Base-by-base conservation (phyloP, 2,888 invertebrate genomes). In the Cephonodes hylas region DNA sequence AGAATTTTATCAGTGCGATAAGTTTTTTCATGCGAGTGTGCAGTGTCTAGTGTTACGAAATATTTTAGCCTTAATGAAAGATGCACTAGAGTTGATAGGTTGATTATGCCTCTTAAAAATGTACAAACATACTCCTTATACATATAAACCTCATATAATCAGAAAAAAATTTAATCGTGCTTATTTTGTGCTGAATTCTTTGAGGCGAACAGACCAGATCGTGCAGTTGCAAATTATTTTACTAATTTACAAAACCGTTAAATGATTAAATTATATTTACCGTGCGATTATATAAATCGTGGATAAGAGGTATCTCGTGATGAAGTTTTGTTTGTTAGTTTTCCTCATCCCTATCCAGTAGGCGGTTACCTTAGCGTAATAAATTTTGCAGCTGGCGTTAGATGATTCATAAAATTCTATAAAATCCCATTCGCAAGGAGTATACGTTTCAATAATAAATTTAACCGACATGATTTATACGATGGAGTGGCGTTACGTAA, bases 391-490 rank as follows among this genome's bases (percentile, higher is more conserved):
- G 53, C 18, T 18, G 53, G 31, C 5, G 13, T 18, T 18, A 27
- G 38, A 53, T 60, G 53, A 60, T 42, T 42, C 53, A 60, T 53
- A 53, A 46, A 60, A 48, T 48, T 53, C 25, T 18, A 53, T 53
- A 53, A 31, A 53, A 31, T 31, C 25, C 53, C 23, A 60, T 60
- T 31, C 42, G 60, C 34, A 48, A 34, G 18, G 31, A 60, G 42
- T 48, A 25, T 46, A 60, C 42, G 25, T 42, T 18, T 42, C 42
- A 44, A 42, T 15, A 42, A 44, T 60, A 60, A 53, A 38, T 60
- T 53, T 18, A 53, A 60, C 34, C 60, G 10, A 31, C 8, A 53
- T 31, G 20, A 53, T 53, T 53, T 53, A 53, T 27, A 15, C 10
- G 18, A 53, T 31, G 31, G 18, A 53, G 31, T 53, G 10, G 53